phyloP scores from a whole-genome alignment of 2,113 vertebrate species.

The Rana temporaria region DNA sequence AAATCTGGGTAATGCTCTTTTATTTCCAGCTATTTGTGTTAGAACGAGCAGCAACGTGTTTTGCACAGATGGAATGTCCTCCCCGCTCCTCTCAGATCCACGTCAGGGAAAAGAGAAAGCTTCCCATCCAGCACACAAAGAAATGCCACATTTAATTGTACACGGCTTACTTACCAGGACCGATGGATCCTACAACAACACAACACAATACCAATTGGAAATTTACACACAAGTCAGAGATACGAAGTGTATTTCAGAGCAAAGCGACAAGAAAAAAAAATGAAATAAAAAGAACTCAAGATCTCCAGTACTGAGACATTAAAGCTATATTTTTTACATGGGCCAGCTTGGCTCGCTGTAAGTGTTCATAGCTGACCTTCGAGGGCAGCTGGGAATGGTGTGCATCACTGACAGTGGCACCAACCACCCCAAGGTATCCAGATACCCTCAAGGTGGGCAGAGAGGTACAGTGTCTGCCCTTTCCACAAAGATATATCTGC shows the following conservation, averaged over 20 bases:
- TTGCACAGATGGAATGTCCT: conserved; percentile 45
- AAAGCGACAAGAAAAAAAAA: neutral
- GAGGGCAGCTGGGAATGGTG: too few relatives aligned
- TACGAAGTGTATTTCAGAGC: neutral
- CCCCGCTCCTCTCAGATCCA: conserved; percentile 31
- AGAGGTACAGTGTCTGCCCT: too few relatives aligned
- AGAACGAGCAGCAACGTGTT: conserved; percentile 50
- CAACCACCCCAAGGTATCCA: too few relatives aligned
- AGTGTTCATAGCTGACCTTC: too few relatives aligned
- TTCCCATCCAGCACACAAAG: conserved; percentile 31
- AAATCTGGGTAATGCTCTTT: conserved; percentile 46
- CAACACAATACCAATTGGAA: neutral
- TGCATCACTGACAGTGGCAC: too few relatives aligned
- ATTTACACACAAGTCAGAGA: neutral
- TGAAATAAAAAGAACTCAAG: too few relatives aligned
- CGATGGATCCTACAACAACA: neutral
- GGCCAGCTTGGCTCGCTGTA: too few relatives aligned
- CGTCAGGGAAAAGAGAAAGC: conserved; percentile 21
- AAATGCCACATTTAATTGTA: conserved; percentile 14
- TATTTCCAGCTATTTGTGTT: conserved; percentile 22
- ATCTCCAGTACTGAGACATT: too few relatives aligned
- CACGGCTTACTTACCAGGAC: conserved; percentile 11
- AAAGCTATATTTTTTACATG: too few relatives aligned
- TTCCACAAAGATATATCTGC: too few relatives aligned
- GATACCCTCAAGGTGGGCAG: too few relatives aligned